Conservation (phyloP, 2,888 invertebrate genomes). For the Pyrocoelia pectoralis region DNA sequence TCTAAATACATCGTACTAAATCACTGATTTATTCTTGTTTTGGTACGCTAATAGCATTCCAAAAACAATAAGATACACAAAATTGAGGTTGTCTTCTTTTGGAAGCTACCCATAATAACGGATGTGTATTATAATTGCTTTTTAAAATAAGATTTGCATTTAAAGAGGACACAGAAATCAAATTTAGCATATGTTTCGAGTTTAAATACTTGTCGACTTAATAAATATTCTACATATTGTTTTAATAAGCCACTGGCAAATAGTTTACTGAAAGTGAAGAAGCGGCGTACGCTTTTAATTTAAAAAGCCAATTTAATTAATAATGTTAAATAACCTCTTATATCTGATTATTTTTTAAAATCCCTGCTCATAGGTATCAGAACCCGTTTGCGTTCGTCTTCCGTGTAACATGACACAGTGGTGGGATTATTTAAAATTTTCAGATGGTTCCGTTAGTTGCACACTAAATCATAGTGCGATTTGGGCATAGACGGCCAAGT, state of each 20-base stretch:
- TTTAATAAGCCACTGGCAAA: neutral
- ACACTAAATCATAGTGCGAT: too few species aligned
- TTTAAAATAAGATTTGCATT: conserved; percentile 23
- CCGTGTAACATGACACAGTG: too few species aligned
- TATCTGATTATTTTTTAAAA: too few species aligned
- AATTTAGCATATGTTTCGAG: conserved; percentile 9
- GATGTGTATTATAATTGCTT: conserved; percentile 16
- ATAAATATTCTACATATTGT: conserved; percentile 6
- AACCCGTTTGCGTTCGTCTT: too few species aligned
- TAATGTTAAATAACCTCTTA: too few species aligned
- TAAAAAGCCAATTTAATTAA: too few species aligned
- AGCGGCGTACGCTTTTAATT: too few species aligned
- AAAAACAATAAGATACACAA: conserved; percentile 11
- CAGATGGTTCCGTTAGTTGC: too few species aligned
- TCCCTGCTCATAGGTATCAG: too few species aligned
- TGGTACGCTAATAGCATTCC: conserved; percentile 6
- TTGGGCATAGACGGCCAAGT: too few species aligned
- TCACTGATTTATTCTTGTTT: neutral
- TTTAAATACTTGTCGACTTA: neutral
- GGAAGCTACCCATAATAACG: conserved; percentile 13
- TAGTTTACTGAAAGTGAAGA: neutral
- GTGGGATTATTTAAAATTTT: too few species aligned
- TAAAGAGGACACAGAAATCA: conserved; percentile 7
- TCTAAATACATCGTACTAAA: conserved; percentile 2
- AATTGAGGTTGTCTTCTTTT: conserved; percentile 23